phyloP scores from a whole-genome alignment of 2,113 vertebrate genomes.

The Arothron firmamentum region DNA sequence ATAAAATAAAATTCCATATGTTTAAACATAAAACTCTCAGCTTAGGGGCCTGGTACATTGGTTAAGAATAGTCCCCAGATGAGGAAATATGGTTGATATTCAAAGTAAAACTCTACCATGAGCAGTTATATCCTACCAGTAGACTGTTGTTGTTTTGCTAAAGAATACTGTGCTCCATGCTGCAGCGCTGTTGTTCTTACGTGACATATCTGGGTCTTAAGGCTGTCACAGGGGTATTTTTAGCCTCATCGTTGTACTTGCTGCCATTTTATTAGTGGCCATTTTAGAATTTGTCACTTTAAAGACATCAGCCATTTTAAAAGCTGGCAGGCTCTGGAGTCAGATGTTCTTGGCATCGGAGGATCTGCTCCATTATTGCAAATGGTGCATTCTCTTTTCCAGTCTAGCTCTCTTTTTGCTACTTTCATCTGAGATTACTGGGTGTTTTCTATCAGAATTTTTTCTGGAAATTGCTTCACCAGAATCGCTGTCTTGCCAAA shows the following conservation, averaged over 20 bases:
- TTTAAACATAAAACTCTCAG: too few relatives aligned
- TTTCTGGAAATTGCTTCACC: neutral
- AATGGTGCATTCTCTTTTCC: slow-evolving; percentile 24
- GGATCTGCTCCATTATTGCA: slow-evolving; percentile 25
- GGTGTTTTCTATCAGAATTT: neutral
- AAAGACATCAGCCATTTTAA: slow-evolving; percentile 56
- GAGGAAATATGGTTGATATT: neutral
- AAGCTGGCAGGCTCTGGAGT: slow-evolving; percentile 52
- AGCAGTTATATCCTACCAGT: slow-evolving; percentile 10
- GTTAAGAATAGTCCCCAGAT: too few relatives aligned
- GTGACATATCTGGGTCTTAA: slow-evolving; percentile 64
- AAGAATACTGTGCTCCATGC: slow-evolving; percentile 17
- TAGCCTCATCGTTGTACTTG: slow-evolving; percentile 40
- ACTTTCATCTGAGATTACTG: slow-evolving; percentile 8
- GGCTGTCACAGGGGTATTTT: slow-evolving; percentile 49
- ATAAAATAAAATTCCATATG: too few relatives aligned
- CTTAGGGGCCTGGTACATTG: too few relatives aligned
- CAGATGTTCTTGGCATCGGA: slow-evolving; percentile 46
- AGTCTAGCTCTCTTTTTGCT: slow-evolving; percentile 11
- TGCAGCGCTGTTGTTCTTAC: slow-evolving; percentile 30
- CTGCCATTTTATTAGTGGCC: slow-evolving; percentile 44
- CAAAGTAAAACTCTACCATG: slow-evolving; percentile 7
- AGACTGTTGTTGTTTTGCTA: slow-evolving; percentile 29
- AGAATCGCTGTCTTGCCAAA: neutral
- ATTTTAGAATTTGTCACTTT: slow-evolving; percentile 51